These are phyloP conservation scores for Papilio dardanus DNA, from an alignment of 1,140 invertebrate species.

Conservation along the genomic window DNA sequence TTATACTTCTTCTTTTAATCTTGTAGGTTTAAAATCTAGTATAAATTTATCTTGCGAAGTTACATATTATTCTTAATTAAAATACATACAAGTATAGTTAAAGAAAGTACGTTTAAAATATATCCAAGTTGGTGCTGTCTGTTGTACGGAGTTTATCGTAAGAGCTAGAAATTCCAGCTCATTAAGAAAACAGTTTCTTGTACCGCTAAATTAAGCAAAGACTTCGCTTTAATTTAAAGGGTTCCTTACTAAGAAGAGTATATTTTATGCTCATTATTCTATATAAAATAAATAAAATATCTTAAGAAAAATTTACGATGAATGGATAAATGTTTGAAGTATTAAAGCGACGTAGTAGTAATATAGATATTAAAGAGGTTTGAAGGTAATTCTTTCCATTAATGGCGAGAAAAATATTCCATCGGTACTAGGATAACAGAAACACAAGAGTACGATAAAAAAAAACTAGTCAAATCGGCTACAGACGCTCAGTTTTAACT, in stretches of 20 bases:
- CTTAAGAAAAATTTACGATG: neutral
- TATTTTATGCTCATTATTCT: neutral
- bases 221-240: conserved; percentile 18
- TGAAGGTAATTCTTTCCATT: too few relatives aligned
- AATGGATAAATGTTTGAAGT: too few relatives aligned
- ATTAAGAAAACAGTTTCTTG: conserved; percentile 25
- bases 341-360: too few relatives aligned
- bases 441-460: too few relatives aligned
- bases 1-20: too few relatives aligned
- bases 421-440: too few relatives aligned
- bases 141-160: conserved; percentile 12
- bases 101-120: conserved; percentile 2
- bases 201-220: conserved; percentile 21
- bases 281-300: neutral
- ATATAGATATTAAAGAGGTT: too few relatives aligned
- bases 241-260: neutral
- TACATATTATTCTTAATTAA: neutral
- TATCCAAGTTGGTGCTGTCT: neutral
- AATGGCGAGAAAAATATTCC: too few relatives aligned
- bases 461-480: too few relatives aligned
- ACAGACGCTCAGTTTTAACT: too few relatives aligned
- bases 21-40: too few relatives aligned
- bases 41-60: too few relatives aligned
- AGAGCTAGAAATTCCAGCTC: conserved; percentile 16
- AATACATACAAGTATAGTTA: neutral